Percentiles rank a stretch among this genome's conserved stretches.
Conservation (phyloP, 2,888 invertebrate genomes). For the Julus scandinavius region DNA sequence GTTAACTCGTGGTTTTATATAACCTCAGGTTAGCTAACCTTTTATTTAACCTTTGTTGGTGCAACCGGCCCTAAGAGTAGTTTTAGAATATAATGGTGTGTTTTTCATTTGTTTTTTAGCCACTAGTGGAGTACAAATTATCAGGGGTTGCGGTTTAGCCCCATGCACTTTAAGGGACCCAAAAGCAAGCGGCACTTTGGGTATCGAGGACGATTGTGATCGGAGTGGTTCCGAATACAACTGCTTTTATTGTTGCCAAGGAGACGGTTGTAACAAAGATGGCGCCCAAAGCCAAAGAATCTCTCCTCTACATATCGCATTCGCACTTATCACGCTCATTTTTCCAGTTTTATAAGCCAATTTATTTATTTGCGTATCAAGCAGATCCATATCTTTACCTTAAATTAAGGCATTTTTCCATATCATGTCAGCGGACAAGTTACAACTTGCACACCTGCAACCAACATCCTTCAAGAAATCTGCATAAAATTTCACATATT, state of each 20-base stretch:
- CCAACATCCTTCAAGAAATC: too few relatives aligned
- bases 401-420: constrained; percentile 30
- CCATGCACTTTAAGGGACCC: constrained; percentile 61
- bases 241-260: constrained; percentile 61
- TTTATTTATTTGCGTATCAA: background rate
- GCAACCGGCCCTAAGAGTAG: too few relatives aligned
- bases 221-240: constrained; percentile 59
- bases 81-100: background rate
- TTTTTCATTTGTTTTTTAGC: constrained; percentile 5
- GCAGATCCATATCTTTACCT: constrained; percentile 11
- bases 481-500: too few relatives aligned
- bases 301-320: background rate
- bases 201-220: constrained; percentile 60
- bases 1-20: too few relatives aligned
- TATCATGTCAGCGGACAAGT: too few relatives aligned
- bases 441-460: too few relatives aligned
- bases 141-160: constrained; percentile 61
- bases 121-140: constrained; percentile 55
- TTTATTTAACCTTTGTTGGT: too few relatives aligned
- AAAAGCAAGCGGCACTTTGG: constrained; percentile 56
- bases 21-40: too few relatives aligned
- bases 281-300: background rate
- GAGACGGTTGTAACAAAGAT: constrained; percentile 61
- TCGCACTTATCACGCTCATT: background rate
- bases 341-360: background rate